Conservation (phyloP, 1,140 invertebrate genomes). For the Aphis gossypii region DNA sequence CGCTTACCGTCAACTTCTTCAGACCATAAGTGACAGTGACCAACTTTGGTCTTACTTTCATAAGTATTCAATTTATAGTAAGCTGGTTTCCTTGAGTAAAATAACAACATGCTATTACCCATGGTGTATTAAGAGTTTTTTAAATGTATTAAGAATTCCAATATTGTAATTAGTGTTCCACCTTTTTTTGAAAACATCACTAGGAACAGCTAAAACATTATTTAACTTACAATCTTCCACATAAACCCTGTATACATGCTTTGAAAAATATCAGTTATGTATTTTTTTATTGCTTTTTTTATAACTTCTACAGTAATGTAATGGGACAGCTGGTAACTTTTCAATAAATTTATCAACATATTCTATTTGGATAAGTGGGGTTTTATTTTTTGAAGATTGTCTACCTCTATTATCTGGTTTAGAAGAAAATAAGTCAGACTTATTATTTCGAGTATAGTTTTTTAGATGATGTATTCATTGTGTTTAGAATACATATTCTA, state of each 20-base stretch:
- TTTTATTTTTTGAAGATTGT: background rate
- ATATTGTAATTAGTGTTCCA: background rate
- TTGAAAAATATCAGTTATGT: background rate
- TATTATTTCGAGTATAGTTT: constrained; percentile 10
- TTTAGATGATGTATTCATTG: constrained; percentile 32
- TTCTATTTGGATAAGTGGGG: background rate
- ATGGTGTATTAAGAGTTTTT: background rate
- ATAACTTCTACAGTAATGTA: background rate
- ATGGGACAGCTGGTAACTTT: background rate
- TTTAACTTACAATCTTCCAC: background rate
- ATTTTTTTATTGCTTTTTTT: background rate
- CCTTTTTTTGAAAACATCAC: constrained; percentile 26
- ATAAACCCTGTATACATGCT: background rate
- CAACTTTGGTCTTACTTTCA: constrained; percentile 20
- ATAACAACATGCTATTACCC: constrained; percentile 33
- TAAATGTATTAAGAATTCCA: no score
- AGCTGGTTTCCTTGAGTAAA: constrained; percentile 7
- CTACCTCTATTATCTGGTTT: background rate
- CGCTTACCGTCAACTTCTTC: constrained; percentile 45
- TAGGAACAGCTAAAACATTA: constrained; percentile 16
- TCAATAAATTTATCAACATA: constrained; percentile 8
- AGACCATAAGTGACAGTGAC: constrained; percentile 36
- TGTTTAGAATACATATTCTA: constrained; percentile 3
- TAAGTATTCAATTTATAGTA: constrained; percentile 40
- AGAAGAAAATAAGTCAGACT: background rate